Evolutionary conservation across 1,140 invertebrate genomes (phyloP), one percentile per base, ranked within the genome.

Genomic region (Drosophila kurseongensis): DNA sequence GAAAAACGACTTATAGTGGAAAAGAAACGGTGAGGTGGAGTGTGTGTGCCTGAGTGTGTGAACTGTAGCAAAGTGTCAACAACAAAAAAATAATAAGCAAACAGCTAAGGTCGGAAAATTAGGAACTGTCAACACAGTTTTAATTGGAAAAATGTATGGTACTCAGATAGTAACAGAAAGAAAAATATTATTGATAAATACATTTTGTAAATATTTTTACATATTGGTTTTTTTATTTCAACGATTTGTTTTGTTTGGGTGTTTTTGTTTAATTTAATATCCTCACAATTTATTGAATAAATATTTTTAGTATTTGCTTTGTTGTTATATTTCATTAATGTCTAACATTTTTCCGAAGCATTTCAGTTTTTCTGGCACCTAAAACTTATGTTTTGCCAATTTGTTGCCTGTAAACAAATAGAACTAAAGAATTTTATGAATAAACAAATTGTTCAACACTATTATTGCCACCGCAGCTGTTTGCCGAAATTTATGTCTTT

Each of bases 1-100:
- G 71, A 76, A 74, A 74, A 67, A 74, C 60, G 61, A 69, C 42
- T 38, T 58, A 38, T 44, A 42, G 40, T 67, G 42, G 63, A 54
- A 56, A 63, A 27, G 52, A 55, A 52, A 63, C 47, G 47, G 54
- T 23, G 16, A 59, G 48, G 18, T 52, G 68, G 50, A 10, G 18
- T n/a, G 9, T 5, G 16, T 48, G 45, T 7, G 45, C 12, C 45
- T 2, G 62, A 58, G 52, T 57, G 45, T 78, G 75, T 65, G 75
- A 78, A 72, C 56, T 75, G 51, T 54, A 38, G 38, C 52, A 62
- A 62, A 77, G 66, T 65, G 66, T 51, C 59, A 78, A 29, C 48
- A 5, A 18, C 23, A 7, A 62, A 42, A 38, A 32, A 14, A 44
- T 56, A 32, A 52, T 52, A 65, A 69, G 14, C 45, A 29, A 13